phyloP scores from a whole-genome alignment of 2,888 invertebrate genomes.

The Biston stratarius region DNA sequence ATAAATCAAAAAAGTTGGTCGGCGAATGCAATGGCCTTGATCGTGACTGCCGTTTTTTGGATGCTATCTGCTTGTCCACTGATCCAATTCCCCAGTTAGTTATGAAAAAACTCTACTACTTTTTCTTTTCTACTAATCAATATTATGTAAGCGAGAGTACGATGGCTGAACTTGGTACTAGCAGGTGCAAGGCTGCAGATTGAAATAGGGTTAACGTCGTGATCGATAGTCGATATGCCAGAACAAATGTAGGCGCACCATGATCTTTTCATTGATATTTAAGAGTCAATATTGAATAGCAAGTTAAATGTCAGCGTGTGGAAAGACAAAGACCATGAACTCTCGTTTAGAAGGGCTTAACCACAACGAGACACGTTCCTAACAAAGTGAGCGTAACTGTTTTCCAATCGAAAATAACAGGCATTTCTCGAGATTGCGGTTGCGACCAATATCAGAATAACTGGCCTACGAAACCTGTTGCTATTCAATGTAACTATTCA shows the following conservation, averaged over 20 bases:
- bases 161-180: conserved; percentile 32
- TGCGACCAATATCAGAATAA: conserved; percentile 34
- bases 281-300: conserved; percentile 42
- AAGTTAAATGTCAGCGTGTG: conserved; percentile 41
- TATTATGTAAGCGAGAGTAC: conserved; percentile 24
- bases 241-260: conserved; percentile 24
- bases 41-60: conserved; percentile 65
- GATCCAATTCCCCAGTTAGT: conserved; percentile 38
- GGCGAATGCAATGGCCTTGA: conserved; percentile 73
- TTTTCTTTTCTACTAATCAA: conserved; percentile 15
- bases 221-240: conserved; percentile 50
- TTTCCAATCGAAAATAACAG: conserved; percentile 27
- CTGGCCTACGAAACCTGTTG: conserved; percentile 56
- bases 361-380: conserved; percentile 28
- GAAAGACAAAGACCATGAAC: conserved; percentile 64
- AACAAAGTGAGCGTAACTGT: conserved; percentile 32
- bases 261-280: conserved; percentile 35
- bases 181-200: conserved; percentile 59
- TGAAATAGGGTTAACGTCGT: conserved; percentile 59
- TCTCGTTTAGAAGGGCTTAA: conserved; percentile 62
- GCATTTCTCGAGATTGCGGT: conserved; percentile 30
- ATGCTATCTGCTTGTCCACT: conserved; percentile 36
- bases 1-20: conserved; percentile 60
- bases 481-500: conserved; percentile 50
- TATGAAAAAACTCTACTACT: conserved; percentile 25